phyloP scores from a whole-genome alignment of 2,888 invertebrate species.

The Dasysyrphus albostriatus region DNA sequence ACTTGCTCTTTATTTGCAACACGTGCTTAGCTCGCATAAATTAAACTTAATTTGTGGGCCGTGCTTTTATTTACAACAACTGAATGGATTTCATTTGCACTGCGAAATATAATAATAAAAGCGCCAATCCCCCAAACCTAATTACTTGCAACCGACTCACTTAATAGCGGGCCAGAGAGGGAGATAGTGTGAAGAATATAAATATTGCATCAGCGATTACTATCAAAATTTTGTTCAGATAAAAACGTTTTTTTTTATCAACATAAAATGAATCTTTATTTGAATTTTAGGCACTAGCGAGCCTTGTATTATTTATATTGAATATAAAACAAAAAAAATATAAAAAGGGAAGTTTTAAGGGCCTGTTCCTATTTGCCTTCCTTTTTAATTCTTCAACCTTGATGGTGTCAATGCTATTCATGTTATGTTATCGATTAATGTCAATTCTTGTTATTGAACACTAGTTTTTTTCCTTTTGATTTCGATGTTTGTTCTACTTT shows the following conservation, averaged over 20 bases:
- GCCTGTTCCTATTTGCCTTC: background rate
- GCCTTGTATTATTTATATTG: background rate
- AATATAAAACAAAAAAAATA: background rate
- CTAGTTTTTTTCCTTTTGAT: background rate
- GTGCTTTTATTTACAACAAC: constrained; percentile 37
- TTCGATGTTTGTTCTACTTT: background rate
- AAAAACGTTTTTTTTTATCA: constrained; percentile 55
- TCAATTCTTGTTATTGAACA: background rate
- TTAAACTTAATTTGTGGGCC: constrained; percentile 63
- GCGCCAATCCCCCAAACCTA: constrained; percentile 43
- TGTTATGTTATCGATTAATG: background rate
- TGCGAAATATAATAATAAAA: constrained; percentile 8
- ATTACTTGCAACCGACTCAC: background rate
- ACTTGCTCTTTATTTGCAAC: constrained; percentile 47
- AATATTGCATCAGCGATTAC: constrained; percentile 37
- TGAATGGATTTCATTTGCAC: constrained; percentile 21
- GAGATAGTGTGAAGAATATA: constrained; percentile 28
- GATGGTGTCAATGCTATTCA: constrained; percentile 3
- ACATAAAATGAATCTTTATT: constrained; percentile 22
- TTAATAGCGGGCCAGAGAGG: constrained; percentile 1
- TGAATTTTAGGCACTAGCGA: background rate
- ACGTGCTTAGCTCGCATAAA: constrained; percentile 66
- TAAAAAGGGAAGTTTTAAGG: background rate
- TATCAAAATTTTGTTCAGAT: constrained; percentile 67
- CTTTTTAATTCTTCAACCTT: constrained; percentile 15